Evolutionary conservation across 2,888 invertebrate species (phyloP).

Genomic region (Pycnomerus fuliginosus): DNA sequence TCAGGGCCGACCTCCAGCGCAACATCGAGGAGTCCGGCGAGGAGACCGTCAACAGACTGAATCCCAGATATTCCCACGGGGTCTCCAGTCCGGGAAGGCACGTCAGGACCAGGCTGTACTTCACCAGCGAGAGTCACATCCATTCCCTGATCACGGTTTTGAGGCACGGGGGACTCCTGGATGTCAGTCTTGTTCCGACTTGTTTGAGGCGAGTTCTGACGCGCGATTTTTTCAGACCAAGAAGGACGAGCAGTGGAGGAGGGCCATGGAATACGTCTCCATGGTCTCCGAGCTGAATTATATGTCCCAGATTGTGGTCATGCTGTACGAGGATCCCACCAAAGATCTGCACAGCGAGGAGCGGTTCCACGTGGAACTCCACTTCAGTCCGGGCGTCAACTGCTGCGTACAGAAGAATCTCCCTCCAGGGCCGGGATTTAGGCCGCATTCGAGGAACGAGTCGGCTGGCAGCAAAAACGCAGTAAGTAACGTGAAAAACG

Average conservation of each 20-base stretch:
- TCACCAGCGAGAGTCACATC: constrained; percentile 98
- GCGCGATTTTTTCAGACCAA: constrained; percentile 56
- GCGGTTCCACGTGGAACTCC: constrained; percentile 96
- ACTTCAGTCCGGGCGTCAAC: constrained; percentile 98
- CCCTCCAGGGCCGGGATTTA: constrained; percentile 89
- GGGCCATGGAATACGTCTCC: constrained; percentile 97
- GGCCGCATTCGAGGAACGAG: constrained; percentile 88
- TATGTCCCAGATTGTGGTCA: constrained; percentile 98
- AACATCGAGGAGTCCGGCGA: constrained; percentile 90
- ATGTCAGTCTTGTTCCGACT: constrained; percentile 59
- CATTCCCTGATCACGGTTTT: constrained; percentile 96
- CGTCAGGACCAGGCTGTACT: constrained; percentile 97
- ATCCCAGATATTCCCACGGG: constrained; percentile 97
- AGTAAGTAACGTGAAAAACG: constrained; percentile 48
- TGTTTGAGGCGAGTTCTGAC: background rate
- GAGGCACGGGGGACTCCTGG: constrained; percentile 85
- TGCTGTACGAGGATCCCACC: constrained; percentile 98
- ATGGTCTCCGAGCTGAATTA: constrained; percentile 98
- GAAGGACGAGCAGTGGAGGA: constrained; percentile 95
- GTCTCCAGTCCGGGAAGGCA: constrained; percentile 97
- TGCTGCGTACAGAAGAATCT: constrained; percentile 94
- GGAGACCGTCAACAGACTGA: constrained; percentile 92
- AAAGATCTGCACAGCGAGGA: constrained; percentile 90
- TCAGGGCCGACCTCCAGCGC: constrained; percentile 89
- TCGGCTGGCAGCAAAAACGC: constrained; percentile 62